These are phyloP conservation scores for Chrysotoxum bicinctum DNA, from an alignment of 2,888 invertebrate species.

Conservation along the genomic window DNA sequence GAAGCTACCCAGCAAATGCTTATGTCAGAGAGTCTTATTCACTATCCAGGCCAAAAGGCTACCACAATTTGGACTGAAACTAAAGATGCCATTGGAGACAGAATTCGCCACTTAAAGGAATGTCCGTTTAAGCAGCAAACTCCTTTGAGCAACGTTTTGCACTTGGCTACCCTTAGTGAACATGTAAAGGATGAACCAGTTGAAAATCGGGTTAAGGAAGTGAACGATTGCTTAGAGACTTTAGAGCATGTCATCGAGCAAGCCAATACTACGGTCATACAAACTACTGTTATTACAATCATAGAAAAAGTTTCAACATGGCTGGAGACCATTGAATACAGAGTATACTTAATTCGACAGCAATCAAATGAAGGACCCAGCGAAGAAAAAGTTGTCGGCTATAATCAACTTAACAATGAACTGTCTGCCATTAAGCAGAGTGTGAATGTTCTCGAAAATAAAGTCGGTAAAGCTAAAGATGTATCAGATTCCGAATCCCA, in stretches of 20 bases:
- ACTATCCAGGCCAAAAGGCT: constrained; percentile 77
- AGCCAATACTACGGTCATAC: constrained; percentile 84
- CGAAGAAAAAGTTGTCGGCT: constrained; percentile 84
- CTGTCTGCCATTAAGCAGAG: constrained; percentile 86
- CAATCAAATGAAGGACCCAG: constrained; percentile 84
- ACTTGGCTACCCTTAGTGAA: constrained; percentile 84
- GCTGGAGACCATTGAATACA: constrained; percentile 92
- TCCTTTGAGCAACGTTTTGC: constrained; percentile 85
- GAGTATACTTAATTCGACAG: constrained; percentile 86
- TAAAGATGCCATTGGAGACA: constrained; percentile 83
- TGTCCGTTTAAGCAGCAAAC: constrained; percentile 83
- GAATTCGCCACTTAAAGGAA: constrained; percentile 83
- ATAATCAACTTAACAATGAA: constrained; percentile 86
- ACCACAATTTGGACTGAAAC: constrained; percentile 83
- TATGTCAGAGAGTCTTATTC: constrained; percentile 77
- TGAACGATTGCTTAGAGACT: constrained; percentile 82
- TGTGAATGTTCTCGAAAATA: constrained; percentile 85
- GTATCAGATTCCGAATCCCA: constrained; percentile 81
- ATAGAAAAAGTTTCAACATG: constrained; percentile 92
- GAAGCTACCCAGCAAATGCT: constrained; percentile 77
- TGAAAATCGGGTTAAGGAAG: constrained; percentile 83
- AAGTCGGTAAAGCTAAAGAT: constrained; percentile 82
- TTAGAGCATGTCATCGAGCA: constrained; percentile 84
- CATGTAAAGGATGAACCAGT: constrained; percentile 83
- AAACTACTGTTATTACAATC: constrained; percentile 88